A percentile compares a stretch with the other conserved stretches of the same genome.
Conservation (phyloP, 2,888 invertebrate genomes). For the Zaprionus lineosus region DNA sequence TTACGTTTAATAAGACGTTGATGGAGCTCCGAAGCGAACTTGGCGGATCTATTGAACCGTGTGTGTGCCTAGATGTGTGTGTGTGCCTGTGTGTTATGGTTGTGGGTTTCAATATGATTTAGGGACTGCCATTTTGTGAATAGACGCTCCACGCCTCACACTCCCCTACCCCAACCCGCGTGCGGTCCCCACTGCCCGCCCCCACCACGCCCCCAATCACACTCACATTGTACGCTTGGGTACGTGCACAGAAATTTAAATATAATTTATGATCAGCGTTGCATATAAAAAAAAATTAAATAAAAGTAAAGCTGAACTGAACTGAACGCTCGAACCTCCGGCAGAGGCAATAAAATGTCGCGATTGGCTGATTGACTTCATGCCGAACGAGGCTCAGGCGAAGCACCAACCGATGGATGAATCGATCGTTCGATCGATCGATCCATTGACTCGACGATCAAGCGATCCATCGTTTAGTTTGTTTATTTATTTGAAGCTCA, state of each 20-base stretch:
- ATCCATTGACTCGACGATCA: slow-evolving; percentile 5
- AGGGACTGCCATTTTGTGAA: slow-evolving; percentile 72
- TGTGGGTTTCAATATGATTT: slow-evolving; percentile 58
- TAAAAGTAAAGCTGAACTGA: too few species aligned
- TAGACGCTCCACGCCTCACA: slow-evolving; percentile 20
- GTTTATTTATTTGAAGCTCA: slow-evolving; percentile 24
- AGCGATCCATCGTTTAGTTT: slow-evolving; percentile 22
- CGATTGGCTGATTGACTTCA: slow-evolving; percentile 69
- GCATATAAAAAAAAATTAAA: slow-evolving; percentile 51
- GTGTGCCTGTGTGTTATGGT: slow-evolving; percentile 26
- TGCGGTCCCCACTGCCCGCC: not conserved
- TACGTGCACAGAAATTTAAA: slow-evolving; percentile 75
- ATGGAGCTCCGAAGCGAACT: slow-evolving; percentile 33
- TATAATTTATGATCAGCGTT: slow-evolving; percentile 67
- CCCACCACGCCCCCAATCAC: slow-evolving; percentile 3
- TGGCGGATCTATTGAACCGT: slow-evolving; percentile 43
- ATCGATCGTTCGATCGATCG: slow-evolving; percentile 17
- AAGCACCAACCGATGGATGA: slow-evolving; percentile 7
- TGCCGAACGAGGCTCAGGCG: too few species aligned
- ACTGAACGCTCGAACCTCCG: slow-evolving; percentile 6
- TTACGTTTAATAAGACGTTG: slow-evolving; percentile 67
- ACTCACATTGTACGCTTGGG: slow-evolving; percentile 60
- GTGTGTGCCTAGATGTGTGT: slow-evolving; percentile 25
- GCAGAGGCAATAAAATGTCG: slow-evolving; percentile 67
- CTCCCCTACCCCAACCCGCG: slow-evolving; percentile 1